Conservation (phyloP, 2,797 vertebrate species). For the Trichosurus vulpecula region DNA sequence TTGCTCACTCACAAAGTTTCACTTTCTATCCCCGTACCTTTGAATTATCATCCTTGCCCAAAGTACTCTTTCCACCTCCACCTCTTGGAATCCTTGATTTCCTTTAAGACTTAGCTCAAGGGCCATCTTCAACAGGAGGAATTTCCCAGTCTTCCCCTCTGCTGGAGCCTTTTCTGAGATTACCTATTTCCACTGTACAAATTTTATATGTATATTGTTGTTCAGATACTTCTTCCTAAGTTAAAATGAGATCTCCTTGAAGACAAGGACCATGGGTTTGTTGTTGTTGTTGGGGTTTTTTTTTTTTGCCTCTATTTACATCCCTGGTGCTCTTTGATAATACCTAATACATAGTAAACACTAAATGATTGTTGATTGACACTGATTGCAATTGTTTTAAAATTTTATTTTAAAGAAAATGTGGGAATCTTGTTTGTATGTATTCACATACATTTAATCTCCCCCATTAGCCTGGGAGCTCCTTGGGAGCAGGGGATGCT, state of each 20-base stretch:
- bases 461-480: not conserved
- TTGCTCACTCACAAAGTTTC: not conserved
- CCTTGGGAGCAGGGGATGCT: not conserved
- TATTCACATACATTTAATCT: not conserved
- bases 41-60: not conserved
- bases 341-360: not conserved
- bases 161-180: not conserved
- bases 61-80: not conserved
- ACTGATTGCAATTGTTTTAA: not conserved
- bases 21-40: not conserved
- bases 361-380: not conserved
- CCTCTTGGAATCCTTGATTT: not conserved
- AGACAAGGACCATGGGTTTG: not conserved
- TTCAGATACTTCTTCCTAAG: not conserved
- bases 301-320: not conserved
- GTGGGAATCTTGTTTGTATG: not conserved
- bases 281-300: too few relatives aligned
- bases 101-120: not conserved
- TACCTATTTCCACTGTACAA: not conserved
- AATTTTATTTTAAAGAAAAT: not conserved
- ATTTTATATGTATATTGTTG: not conserved
- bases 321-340: not conserved
- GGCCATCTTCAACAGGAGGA: not conserved
- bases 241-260: not conserved
- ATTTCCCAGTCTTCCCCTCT: not conserved